Conservation (phyloP, 30 jellyfish, hydroid and myxozoan genomes). For the Chironex yamaguchii region DNA sequence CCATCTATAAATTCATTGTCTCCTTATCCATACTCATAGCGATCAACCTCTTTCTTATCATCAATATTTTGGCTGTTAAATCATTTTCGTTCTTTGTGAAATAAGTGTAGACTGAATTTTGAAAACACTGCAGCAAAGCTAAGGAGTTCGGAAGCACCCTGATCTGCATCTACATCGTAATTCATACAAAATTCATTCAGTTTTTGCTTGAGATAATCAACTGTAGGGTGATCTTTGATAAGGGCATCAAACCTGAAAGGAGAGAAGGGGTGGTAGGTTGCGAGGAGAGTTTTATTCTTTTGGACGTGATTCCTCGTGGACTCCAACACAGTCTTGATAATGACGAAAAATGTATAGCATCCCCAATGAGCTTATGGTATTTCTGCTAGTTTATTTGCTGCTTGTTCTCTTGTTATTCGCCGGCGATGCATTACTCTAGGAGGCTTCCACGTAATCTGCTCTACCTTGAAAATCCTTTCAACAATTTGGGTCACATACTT, state of each 20-base stretch:
- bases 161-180: constrained; percentile 6
- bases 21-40: neutral
- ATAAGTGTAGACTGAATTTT: neutral
- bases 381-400: constrained; percentile 28
- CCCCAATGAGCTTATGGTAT: constrained; percentile 22
- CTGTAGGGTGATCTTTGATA: neutral
- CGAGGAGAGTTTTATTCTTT: neutral
- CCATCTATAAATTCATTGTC: neutral
- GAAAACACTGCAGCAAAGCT: constrained; percentile 25
- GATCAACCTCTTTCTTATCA: constrained; percentile 1
- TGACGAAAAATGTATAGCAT: constrained; percentile 11
- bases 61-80: neutral
- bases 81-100: neutral
- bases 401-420: constrained; percentile 35
- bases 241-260: constrained; percentile 7
- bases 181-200: constrained; percentile 9
- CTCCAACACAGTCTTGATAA: constrained; percentile 7
- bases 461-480: neutral
- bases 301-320: constrained; percentile 19
- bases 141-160: constrained; percentile 40
- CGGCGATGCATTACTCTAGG: too few relatives aligned
- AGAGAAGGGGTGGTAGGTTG: neutral
- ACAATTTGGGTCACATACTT: constrained; percentile 1
- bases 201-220: neutral
- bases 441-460: neutral